These are phyloP conservation scores for Halocynthia aurantium DNA, from an alignment of 23 tunicate genomes.

Conservation along the genomic window DNA sequence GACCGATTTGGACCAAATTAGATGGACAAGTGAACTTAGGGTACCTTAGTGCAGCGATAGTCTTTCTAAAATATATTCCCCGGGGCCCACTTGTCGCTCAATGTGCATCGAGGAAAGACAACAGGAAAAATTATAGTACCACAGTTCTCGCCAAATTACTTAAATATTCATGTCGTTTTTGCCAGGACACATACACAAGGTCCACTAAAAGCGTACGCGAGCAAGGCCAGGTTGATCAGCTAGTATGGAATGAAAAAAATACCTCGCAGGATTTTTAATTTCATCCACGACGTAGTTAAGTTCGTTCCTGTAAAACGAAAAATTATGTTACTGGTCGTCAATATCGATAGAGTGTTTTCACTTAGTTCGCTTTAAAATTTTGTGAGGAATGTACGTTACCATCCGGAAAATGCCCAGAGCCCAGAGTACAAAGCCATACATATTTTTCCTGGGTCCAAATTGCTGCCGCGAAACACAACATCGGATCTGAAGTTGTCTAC, in stretches of 20 bases:
- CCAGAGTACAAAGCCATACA: conserved; percentile 39
- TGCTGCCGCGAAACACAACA: conserved; percentile 14
- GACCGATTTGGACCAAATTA: too few species aligned
- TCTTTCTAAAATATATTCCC: not conserved
- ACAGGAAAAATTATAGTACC: too few species aligned
- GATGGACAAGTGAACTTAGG: too few species aligned
- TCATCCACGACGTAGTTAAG: conserved; percentile 49
- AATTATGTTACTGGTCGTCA: not conserved
- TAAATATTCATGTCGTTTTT: too few species aligned
- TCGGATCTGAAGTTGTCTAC: conserved; percentile 12
- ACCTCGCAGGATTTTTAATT: conserved; percentile 43
- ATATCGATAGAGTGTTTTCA: not conserved
- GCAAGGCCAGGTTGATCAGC: too few species aligned
- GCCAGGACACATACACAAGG: too few species aligned
- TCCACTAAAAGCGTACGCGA: too few species aligned
- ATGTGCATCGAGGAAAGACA: too few species aligned
- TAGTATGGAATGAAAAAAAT: not conserved
- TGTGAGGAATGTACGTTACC: conserved; percentile 11
- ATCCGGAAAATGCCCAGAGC: conserved; percentile 47
- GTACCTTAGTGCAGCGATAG: too few species aligned
- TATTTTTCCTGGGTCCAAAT: conserved; percentile 18
- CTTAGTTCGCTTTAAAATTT: too few species aligned
- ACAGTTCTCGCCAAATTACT: too few species aligned
- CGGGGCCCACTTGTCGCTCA: not conserved
- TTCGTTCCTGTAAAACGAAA: conserved; percentile 29